Evolutionary conservation across 1,140 invertebrate species (phyloP).

Genomic region (Charaxes varanes): DNA sequence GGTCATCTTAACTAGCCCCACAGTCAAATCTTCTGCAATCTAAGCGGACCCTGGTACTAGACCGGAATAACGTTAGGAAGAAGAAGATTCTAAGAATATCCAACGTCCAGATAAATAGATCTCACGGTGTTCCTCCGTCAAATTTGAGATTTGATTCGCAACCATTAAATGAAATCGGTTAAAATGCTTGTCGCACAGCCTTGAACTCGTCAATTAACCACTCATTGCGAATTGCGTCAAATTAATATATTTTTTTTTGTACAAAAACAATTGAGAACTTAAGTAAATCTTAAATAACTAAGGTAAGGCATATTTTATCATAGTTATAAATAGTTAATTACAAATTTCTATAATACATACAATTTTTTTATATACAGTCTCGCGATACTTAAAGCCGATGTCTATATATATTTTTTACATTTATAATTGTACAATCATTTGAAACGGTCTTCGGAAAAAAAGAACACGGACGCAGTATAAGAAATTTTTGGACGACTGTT

Average conservation of each 20-base stretch:
- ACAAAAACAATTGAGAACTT: slow-evolving; percentile 44
- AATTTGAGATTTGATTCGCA: slow-evolving; percentile 22
- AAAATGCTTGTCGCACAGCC: slow-evolving; percentile 21
- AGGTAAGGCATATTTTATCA: slow-evolving; percentile 61
- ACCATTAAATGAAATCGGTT: slow-evolving; percentile 16
- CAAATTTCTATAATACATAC: slow-evolving; percentile 59
- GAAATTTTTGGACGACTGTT: too few relatives aligned
- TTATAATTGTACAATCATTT: slow-evolving; percentile 43
- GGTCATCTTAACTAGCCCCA: too few relatives aligned
- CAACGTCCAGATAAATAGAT: too few relatives aligned
- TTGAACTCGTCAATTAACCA: slow-evolving; percentile 6
- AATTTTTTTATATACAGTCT: slow-evolving; percentile 62
- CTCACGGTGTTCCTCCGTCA: slow-evolving; percentile 24
- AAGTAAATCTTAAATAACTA: slow-evolving; percentile 53
- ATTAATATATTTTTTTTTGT: slow-evolving; percentile 42
- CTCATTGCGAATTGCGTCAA: slow-evolving; percentile 13
- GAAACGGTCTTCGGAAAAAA: too few relatives aligned
- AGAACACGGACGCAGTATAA: too few relatives aligned
- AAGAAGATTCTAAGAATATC: too few relatives aligned
- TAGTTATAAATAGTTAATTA: slow-evolving; percentile 66
- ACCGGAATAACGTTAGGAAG: too few relatives aligned
- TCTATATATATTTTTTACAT: slow-evolving; percentile 50
- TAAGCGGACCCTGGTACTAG: too few relatives aligned
- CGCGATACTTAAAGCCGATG: slow-evolving; percentile 55
- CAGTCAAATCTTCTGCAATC: too few relatives aligned